Percentiles rank a stretch among this genome's conserved stretches.
phyloP scores from a whole-genome alignment of 2,113 vertebrate species.

The Bubo blakistoni region DNA sequence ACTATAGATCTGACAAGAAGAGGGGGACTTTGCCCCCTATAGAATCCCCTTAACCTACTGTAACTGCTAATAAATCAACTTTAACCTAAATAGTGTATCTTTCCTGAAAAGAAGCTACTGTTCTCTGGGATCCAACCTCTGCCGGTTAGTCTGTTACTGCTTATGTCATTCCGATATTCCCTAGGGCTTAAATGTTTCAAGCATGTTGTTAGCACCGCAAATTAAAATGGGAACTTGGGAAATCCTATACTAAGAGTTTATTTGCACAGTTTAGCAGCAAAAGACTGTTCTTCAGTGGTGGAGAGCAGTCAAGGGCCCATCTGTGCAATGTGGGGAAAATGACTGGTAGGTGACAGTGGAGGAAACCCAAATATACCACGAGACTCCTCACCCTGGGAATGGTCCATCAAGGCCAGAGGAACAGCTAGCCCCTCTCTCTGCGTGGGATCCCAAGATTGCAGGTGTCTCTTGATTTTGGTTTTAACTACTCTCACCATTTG shows the following conservation, averaged over 20 bases:
- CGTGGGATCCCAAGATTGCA: background rate
- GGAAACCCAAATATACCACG: background rate
- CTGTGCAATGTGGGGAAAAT: fast-evolving
- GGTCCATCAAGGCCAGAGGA: background rate
- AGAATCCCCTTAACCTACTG: background rate
- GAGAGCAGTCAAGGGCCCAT: background rate
- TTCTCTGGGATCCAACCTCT: background rate
- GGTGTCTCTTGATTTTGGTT: background rate
- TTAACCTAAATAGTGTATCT: background rate
- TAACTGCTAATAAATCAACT: background rate
- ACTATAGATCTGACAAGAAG: background rate
- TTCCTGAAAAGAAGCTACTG: background rate
- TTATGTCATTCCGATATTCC: background rate
- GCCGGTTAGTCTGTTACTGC: background rate
- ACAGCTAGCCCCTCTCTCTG: background rate
- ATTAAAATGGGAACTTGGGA: background rate
- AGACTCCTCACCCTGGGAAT: background rate
- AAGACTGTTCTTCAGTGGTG: fast-evolving
- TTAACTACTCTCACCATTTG: background rate
- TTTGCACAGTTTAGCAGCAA: background rate
- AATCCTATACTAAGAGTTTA: background rate
- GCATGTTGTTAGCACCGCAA: background rate
- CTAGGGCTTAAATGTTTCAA: background rate
- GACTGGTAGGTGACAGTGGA: background rate
- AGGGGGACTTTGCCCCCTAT: background rate